These are phyloP conservation scores for Bembecia ichneumoniformis DNA, from an alignment of 2,888 invertebrate genomes.

Conservation along the genomic window DNA sequence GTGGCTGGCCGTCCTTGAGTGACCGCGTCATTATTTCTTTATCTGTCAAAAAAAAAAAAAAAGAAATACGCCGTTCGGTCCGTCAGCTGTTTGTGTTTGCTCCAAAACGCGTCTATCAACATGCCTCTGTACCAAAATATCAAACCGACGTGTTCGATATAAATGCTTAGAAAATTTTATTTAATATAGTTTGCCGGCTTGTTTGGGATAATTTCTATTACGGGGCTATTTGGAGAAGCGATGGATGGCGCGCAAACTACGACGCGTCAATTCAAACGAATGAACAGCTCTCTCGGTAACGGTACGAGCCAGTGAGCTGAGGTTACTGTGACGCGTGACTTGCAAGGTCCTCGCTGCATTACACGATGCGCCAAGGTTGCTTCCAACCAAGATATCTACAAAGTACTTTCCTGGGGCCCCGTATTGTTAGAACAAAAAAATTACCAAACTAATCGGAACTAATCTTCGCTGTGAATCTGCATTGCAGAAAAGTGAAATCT, in stretches of 20 bases:
- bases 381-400: constrained; percentile 45
- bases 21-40: constrained; percentile 63
- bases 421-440: constrained; percentile 7
- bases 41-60: constrained; percentile 46
- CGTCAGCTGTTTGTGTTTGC: constrained; percentile 68
- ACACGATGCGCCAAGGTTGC: constrained; percentile 73
- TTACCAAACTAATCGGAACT: not conserved
- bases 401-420: constrained; percentile 35
- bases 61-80: constrained; percentile 52
- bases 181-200: constrained; percentile 26
- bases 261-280: constrained; percentile 15
- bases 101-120: constrained; percentile 60
- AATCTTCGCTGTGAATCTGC: not conserved
- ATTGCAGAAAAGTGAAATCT: constrained; percentile 53
- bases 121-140: constrained; percentile 29
- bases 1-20: constrained; percentile 60
- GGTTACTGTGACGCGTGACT: constrained; percentile 73
- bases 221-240: constrained; percentile 19
- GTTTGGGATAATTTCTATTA: not conserved
- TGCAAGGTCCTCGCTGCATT: constrained; percentile 72
- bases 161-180: constrained; percentile 11
- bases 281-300: constrained; percentile 40
- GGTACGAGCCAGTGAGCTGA: constrained; percentile 63
- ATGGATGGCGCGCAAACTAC: constrained; percentile 18
- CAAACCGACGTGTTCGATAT: constrained; percentile 3